Evolutionary conservation across 2,113 vertebrate species (phyloP).

Genomic region (Alligator sinensis): DNA sequence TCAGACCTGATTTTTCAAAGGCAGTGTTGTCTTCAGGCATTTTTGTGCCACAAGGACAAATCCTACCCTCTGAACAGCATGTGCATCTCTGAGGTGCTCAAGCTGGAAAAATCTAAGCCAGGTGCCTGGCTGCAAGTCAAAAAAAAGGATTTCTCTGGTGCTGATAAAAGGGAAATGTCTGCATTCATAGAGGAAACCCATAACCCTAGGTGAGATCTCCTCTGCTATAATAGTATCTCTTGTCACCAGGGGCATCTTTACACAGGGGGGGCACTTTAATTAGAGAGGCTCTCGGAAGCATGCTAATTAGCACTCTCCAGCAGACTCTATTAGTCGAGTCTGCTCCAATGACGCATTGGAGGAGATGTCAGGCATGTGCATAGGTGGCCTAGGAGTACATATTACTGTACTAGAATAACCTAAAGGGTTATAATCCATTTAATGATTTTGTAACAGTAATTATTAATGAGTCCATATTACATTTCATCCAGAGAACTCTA

Average conservation of each 20-base stretch:
- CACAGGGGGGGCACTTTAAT: no score
- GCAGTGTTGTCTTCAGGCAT: neutral
- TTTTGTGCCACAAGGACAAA: slow-evolving; percentile 15
- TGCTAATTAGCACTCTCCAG: no score
- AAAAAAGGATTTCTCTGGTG: neutral
- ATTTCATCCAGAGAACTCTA: neutral
- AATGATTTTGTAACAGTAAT: neutral
- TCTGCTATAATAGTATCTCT: neutral
- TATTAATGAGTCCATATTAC: neutral
- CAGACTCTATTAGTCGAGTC: no score
- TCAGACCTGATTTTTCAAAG: slow-evolving; percentile 4
- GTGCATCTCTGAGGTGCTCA: neutral
- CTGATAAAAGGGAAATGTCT: neutral
- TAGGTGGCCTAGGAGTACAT: neutral
- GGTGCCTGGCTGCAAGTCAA: slow-evolving; percentile 31
- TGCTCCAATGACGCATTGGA: no score
- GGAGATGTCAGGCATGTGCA: no score
- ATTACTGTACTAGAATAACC: neutral
- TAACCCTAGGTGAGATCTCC: slow-evolving; percentile 2
- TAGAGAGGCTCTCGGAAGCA: no score
- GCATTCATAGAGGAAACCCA: neutral
- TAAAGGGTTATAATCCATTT: fast-evolving
- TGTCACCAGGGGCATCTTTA: neutral
- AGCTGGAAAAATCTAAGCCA: neutral
- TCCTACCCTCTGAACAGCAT: slow-evolving; percentile 17